Base-by-base conservation (phyloP, 2,797 vertebrate species). In the Chloroceryle inda region DNA sequence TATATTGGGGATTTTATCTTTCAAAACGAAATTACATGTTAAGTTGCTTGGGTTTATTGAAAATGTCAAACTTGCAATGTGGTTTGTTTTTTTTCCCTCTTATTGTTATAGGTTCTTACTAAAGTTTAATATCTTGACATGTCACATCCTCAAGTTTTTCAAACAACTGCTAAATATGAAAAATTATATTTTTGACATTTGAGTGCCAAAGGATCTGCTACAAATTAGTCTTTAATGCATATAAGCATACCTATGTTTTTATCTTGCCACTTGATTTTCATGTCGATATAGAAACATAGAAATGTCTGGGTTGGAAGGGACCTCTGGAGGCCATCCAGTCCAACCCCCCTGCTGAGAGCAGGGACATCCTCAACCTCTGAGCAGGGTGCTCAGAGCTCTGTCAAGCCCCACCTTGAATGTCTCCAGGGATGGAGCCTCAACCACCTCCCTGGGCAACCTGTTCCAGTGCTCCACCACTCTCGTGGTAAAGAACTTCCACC, bases 131-230 rank as follows among this genome's bases (percentile, higher is more conserved):
- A 73, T 91, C 73, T 63, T 78, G 37, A 66, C 23, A 4, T 61
- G 40, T 45, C 49, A 44, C n/a, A 18, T 75, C 71, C 71, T 38
- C 31, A 67, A 4, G n/a, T 52, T 81, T 59, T 86, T 72, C 38
- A 85, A 55, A 59, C 11, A 82, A 59, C 62, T 82, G 47, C 35
- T 63, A 7, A 90, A 71, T 15, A 84, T 71, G 29, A 85, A 89
- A 95, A 59, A 52, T 77, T 27, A 19, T 90, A 56, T 42, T 89
- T 33, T 38, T 87, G 77, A 64, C 26, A 29, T 16, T 31, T 61
- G 21, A 86, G 19, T 93, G 67, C 74, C 68, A 85, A 67, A 94
- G 79, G 50, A 81, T 19, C 58, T 84, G 88, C 67, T 88, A 31
- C 40, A 75, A 76, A 87, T 67, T n/a, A 52, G 31, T 12, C 22